Percentiles rank a stretch among this genome's conserved stretches.
phyloP scores from a whole-genome alignment of 2,113 vertebrate species.

The Furnarius figulus region DNA sequence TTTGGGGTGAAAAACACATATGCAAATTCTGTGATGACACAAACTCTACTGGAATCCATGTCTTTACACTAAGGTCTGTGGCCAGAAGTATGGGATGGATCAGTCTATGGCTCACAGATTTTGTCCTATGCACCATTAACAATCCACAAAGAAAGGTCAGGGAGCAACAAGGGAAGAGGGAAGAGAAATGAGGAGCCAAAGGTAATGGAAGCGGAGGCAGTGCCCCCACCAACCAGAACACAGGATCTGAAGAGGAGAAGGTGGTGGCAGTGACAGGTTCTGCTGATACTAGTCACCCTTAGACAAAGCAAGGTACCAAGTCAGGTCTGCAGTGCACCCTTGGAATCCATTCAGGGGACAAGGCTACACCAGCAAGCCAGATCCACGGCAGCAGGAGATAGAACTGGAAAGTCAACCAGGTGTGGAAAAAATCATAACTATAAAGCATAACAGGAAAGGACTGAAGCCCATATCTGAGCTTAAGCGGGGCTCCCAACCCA shows the following conservation, averaged over 20 bases:
- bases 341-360: background rate
- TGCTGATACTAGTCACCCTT: background rate
- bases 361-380: background rate
- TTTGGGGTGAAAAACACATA: background rate
- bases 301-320: background rate
- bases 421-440: background rate
- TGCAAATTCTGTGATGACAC: background rate
- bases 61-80: background rate
- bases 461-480: background rate
- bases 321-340: background rate
- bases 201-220: background rate
- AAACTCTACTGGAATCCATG: background rate
- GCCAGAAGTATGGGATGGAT: background rate
- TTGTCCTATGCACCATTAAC: background rate
- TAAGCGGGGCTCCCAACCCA: background rate
- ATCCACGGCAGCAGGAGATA: background rate
- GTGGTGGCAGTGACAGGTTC: background rate
- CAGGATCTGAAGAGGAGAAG: background rate
- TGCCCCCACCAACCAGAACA: background rate
- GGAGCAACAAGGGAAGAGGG: background rate
- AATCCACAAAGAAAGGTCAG: background rate
- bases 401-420: background rate
- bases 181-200: background rate
- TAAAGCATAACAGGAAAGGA: background rate
- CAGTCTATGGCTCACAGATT: background rate